phyloP scores from a whole-genome alignment of 2,797 vertebrate genomes.

The Xiphorhynchus erythropygius region DNA sequence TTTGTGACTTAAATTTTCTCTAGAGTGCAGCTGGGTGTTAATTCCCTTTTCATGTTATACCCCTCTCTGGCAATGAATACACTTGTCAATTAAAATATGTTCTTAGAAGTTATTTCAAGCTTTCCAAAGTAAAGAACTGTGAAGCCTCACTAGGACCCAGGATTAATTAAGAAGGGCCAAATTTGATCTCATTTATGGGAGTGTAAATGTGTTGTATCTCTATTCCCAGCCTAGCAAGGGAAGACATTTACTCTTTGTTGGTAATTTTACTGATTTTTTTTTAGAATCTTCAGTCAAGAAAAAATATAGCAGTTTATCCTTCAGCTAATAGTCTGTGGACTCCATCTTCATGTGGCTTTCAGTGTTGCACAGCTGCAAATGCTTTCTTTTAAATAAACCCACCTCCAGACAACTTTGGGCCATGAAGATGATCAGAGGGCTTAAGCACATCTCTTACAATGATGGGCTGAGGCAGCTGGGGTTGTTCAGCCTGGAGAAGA shows the following conservation, averaged over 20 bases:
- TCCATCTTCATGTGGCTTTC: neutral
- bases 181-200: conserved; percentile 21
- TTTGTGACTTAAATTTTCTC: conserved; percentile 31
- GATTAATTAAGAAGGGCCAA: conserved; percentile 46
- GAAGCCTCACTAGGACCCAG: conserved; percentile 12
- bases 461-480: neutral
- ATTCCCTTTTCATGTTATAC: conserved; percentile 54
- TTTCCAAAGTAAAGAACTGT: conserved; percentile 39
- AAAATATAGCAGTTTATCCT: neutral
- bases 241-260: neutral
- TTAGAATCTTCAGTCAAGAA: neutral
- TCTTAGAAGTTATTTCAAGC: conserved; percentile 65
- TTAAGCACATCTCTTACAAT: neutral
- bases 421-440: neutral
- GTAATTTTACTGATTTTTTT: neutral
- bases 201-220: neutral
- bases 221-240: neutral
- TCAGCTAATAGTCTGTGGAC: neutral
- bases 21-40: conserved; percentile 29
- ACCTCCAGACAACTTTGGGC: neutral
- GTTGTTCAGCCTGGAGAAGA: neutral
- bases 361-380: neutral
- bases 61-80: conserved; percentile 34
- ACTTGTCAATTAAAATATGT: conserved; percentile 66
- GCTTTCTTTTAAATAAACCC: neutral